These are phyloP conservation scores for Pampus argenteus DNA, from an alignment of 2,797 vertebrate genomes.

Conservation along the genomic window DNA sequence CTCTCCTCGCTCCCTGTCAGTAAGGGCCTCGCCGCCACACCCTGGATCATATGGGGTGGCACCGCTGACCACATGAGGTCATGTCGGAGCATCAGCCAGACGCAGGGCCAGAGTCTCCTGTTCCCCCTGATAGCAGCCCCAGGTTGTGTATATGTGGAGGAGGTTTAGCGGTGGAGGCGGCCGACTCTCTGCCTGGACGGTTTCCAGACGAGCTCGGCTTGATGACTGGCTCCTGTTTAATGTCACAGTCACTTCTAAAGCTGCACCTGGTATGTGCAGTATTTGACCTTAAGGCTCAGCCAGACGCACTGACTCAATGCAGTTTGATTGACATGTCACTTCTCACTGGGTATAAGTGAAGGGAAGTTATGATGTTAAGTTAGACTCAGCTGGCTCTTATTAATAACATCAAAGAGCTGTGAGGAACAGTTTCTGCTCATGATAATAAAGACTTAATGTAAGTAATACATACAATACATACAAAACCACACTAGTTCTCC, in stretches of 20 bases:
- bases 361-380: constrained; percentile 33
- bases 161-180: constrained; percentile 56
- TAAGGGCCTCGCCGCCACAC: constrained; percentile 41
- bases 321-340: constrained; percentile 72
- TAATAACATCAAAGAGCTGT: constrained; percentile 23
- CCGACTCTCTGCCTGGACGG: constrained; percentile 57
- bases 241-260: constrained; percentile 82
- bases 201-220: constrained; percentile 71
- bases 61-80: constrained; percentile 64
- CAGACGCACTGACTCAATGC: constrained; percentile 77
- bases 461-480: constrained; percentile 8
- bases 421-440: constrained; percentile 19
- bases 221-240: constrained; percentile 80
- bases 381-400: no score
- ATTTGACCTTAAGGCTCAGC: constrained; percentile 80
- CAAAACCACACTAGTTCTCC: constrained; percentile 1
- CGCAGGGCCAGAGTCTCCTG: constrained; percentile 31
- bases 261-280: constrained; percentile 75
- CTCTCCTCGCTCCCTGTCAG: constrained; percentile 49
- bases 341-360: constrained; percentile 39
- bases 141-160: constrained; percentile 53
- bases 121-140: constrained; percentile 18
- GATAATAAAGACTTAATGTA: constrained; percentile 25
- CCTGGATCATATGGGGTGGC: constrained; percentile 70
- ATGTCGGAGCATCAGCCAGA: constrained; percentile 62